Evolutionary conservation across 2,113 vertebrate genomes (phyloP), one percentile per base, ranked within the genome.

Genomic region (Phyllostomus hastatus): DNA sequence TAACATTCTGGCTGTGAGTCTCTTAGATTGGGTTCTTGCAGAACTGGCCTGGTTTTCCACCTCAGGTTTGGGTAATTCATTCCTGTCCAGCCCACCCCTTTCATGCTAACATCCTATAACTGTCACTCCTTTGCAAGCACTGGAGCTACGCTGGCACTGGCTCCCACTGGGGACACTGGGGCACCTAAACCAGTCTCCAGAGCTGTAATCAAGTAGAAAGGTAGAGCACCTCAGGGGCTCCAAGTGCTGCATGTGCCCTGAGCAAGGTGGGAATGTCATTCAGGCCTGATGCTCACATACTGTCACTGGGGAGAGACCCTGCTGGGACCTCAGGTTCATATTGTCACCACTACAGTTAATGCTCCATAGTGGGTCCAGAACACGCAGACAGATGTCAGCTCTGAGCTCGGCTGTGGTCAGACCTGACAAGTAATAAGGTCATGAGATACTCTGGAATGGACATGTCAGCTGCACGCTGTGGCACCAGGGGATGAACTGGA

Each of bases 241-340:
- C 15, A 1, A 35, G 10, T 1, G 24, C 0, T 4, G 2, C 16
- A 1, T 2, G 17, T 4, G 2, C 50, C 33, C 12, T 54, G 7
- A 35, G 11, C 76, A 52, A 52, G 31, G 20, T 4, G 50, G 10
- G 11, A 24, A 7, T 8, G 1, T n/a, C 20, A 3, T 24, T 54
- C 6, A 12, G 19, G 50, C 7, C 19, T 26, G 76, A 24, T 24
- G 20, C 10, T 12, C 76, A 50, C 46, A 20, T 10, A 28, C 43
- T 43, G 15, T 20, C 20, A 31, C 28, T 28, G 1, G 2, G 31
- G 22, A 4, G 8, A 31, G 48, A 20, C 46, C 3, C 46, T 67
- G n/a, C 7, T 11, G 1, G 1, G 35, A 1, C n/a, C 43, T 43
- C 43, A 43, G 7, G 43, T 7, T 43, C 43, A 3, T 1, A 17